Evolutionary conservation across 2,113 vertebrate genomes (phyloP).

Genomic region (Syrmaticus mikado): DNA sequence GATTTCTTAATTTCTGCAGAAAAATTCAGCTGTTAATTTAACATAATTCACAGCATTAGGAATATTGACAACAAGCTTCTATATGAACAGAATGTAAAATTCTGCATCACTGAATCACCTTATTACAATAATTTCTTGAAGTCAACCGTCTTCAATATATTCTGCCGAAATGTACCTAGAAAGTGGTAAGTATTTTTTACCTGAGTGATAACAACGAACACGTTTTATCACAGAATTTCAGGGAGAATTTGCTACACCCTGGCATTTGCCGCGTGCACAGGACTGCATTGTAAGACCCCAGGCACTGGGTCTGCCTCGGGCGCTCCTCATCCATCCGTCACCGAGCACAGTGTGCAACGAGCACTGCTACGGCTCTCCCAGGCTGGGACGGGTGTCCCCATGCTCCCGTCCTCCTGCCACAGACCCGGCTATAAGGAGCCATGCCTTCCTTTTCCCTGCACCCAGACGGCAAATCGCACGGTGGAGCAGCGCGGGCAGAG

Average conservation of each 20-base stretch:
- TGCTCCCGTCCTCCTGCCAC: neutral
- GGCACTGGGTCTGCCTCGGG: neutral
- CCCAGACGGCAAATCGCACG: neutral
- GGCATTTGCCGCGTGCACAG: neutral
- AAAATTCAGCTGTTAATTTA: conserved; percentile 13
- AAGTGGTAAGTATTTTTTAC: neutral
- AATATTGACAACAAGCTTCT: neutral
- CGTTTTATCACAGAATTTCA: neutral
- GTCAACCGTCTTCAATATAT: neutral
- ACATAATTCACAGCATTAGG: neutral
- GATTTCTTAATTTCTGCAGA: neutral
- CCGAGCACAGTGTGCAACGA: neutral
- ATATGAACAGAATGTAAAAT: conserved; percentile 3
- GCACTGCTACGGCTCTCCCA: neutral
- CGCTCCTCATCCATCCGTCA: neutral
- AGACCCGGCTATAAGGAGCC: neutral
- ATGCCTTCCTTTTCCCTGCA: neutral
- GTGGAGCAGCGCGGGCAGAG: conserved; percentile 35
- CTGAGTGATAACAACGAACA: neutral
- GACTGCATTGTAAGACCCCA: neutral
- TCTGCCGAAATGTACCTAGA: neutral
- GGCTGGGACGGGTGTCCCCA: conserved; percentile 47
- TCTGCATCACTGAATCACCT: neutral
- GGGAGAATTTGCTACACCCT: neutral
- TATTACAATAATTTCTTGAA: neutral